Conservation (phyloP, 2,113 vertebrate species). For the Pagrus major region DNA sequence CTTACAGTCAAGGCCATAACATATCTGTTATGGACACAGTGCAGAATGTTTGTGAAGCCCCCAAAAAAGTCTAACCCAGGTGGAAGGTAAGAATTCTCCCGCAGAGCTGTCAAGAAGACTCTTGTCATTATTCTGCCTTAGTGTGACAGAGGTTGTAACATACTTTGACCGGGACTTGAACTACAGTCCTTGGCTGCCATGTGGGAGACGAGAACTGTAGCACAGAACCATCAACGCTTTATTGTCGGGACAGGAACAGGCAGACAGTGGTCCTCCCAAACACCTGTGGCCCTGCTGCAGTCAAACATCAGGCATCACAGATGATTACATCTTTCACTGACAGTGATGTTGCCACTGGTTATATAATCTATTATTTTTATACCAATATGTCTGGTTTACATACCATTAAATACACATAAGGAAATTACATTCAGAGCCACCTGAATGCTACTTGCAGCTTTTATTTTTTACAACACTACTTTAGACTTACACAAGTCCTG, state of each 20-base stretch:
- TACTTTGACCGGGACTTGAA: constrained; percentile 54
- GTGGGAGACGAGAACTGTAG: background rate
- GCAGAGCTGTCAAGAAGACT: constrained; percentile 38
- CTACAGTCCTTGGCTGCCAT: constrained; percentile 16
- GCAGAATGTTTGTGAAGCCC: background rate
- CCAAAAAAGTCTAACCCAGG: background rate
- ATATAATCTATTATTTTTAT: background rate
- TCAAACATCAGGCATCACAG: constrained; percentile 5
- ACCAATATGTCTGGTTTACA: background rate
- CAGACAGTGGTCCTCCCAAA: background rate
- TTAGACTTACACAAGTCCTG: background rate
- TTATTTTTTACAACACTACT: background rate
- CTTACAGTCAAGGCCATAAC: background rate
- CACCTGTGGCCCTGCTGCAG: constrained; percentile 29
- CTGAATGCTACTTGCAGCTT: background rate
- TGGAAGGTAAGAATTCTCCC: background rate
- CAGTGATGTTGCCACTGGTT: background rate
- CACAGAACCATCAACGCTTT: constrained; percentile 4
- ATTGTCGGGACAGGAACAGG: constrained; percentile 1
- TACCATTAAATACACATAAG: background rate
- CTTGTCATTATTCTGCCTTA: constrained; percentile 22
- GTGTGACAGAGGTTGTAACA: constrained; percentile 47
- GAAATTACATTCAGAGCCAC: background rate
- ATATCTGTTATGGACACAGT: background rate
- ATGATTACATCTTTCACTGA: background rate